phyloP scores from a whole-genome alignment of 2,888 invertebrate genomes.

The Achlya flavicornis region DNA sequence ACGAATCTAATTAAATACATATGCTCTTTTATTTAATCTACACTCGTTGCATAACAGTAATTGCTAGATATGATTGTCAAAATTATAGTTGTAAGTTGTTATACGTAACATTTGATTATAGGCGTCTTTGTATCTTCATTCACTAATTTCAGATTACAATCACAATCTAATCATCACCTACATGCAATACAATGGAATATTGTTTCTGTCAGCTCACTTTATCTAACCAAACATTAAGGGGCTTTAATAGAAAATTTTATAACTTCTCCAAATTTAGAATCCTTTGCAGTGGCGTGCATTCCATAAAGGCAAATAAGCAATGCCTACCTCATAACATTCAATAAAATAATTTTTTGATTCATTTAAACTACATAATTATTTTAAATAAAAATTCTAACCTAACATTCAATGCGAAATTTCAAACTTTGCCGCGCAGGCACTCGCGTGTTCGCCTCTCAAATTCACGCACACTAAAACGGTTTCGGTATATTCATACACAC shows the following conservation, averaged over 20 bases:
- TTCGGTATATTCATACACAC: too few species aligned
- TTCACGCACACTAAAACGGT: too few species aligned
- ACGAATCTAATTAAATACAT: not conserved
- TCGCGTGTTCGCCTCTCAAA: too few species aligned
- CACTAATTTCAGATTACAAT: slow-evolving; percentile 27
- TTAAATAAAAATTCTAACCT: too few species aligned
- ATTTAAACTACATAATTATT: too few species aligned
- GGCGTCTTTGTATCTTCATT: slow-evolving; percentile 27
- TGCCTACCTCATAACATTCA: too few species aligned
- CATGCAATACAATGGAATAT: slow-evolving; percentile 20
- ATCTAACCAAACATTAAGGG: not conserved
- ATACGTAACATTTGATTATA: slow-evolving; percentile 28
- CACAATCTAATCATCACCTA: slow-evolving; percentile 17
- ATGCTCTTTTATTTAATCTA: not conserved
- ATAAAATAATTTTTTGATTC: too few species aligned
- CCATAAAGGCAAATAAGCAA: too few species aligned
- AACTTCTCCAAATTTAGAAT: not conserved
- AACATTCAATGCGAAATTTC: too few species aligned
- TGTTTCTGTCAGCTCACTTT: not conserved
- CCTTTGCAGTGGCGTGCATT: too few species aligned
- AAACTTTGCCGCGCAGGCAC: too few species aligned
- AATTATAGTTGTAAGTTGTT: slow-evolving; percentile 11
- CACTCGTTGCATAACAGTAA: not conserved
- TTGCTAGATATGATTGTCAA: slow-evolving; percentile 4
- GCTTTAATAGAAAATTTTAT: not conserved